Evolutionary conservation across 2,797 vertebrate species (phyloP).

Genomic region (Sebastes steindachneri): DNA sequence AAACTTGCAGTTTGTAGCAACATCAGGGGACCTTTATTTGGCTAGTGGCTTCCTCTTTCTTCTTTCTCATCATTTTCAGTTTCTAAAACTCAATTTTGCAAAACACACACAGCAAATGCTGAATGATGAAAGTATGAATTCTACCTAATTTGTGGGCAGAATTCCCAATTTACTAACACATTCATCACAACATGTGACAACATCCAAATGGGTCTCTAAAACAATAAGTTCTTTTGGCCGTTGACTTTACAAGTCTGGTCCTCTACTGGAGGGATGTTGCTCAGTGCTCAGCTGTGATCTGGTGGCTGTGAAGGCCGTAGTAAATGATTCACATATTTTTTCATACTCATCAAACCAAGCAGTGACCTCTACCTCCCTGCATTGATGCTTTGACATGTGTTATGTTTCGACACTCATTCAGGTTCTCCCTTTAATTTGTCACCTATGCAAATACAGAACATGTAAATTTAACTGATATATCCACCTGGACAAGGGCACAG

Average conservation of each 20-base stretch:
- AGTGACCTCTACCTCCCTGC: background rate
- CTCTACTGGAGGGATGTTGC: background rate
- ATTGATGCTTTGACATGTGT: background rate
- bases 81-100: background rate
- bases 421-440: constrained; percentile 5
- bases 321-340: background rate
- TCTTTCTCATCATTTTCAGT: background rate
- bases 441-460: constrained; percentile 6
- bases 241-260: background rate
- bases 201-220: background rate
- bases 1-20: background rate
- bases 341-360: no score
- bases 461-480: background rate
- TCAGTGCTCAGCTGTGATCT: background rate
- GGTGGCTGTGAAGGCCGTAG: background rate
- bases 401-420: background rate
- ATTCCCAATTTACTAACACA: background rate
- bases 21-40: background rate
- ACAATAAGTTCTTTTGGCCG: background rate
- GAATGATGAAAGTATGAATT: background rate
- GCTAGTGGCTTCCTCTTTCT: background rate
- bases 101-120: background rate
- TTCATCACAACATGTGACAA: background rate
- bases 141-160: background rate
- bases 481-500: background rate